Evolutionary conservation across 1,140 invertebrate genomes (phyloP).

Genomic region (Lysiphlebus fabarum): DNA sequence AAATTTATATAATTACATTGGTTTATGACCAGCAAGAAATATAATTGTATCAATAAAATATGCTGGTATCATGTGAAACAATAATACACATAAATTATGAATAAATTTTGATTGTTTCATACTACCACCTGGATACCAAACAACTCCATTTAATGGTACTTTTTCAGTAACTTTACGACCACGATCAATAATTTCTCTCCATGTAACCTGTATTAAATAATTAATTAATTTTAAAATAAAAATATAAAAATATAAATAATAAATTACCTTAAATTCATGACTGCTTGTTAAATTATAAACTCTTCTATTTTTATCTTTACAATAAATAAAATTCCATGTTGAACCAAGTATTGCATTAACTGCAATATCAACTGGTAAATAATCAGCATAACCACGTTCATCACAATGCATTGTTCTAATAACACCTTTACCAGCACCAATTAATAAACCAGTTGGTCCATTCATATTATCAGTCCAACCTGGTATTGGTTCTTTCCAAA

Average conservation of each 20-base stretch:
- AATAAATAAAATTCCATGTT: conserved; percentile 61
- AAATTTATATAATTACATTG: conserved; percentile 65
- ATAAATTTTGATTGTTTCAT: conserved; percentile 77
- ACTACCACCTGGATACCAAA: conserved; percentile 86
- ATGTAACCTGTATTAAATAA: conserved; percentile 73
- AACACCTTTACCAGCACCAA: conserved; percentile 80
- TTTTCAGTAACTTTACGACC: conserved; percentile 73
- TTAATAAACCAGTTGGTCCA: conserved; percentile 76
- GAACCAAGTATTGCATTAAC: conserved; percentile 66
- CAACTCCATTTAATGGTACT: conserved; percentile 73
- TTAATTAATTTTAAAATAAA: conserved; percentile 4
- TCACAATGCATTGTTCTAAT: conserved; percentile 82
- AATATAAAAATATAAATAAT: not conserved
- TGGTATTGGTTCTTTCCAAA: conserved; percentile 74
- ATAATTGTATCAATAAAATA: conserved; percentile 75
- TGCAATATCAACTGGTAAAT: conserved; percentile 80
- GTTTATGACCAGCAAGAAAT: conserved; percentile 74
- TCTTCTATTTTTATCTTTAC: conserved; percentile 48
- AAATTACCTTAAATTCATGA: conserved; percentile 69
- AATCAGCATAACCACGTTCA: conserved; percentile 74
- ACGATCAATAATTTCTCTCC: conserved; percentile 79
- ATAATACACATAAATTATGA: conserved; percentile 75
- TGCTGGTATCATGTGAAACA: conserved; percentile 84
- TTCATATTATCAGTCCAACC: conserved; percentile 96
- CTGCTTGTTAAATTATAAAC: conserved; percentile 71